Evolutionary conservation across 2,888 invertebrate genomes (phyloP), one percentile per base, ranked within the genome.

Genomic region (Pteria penguin): DNA sequence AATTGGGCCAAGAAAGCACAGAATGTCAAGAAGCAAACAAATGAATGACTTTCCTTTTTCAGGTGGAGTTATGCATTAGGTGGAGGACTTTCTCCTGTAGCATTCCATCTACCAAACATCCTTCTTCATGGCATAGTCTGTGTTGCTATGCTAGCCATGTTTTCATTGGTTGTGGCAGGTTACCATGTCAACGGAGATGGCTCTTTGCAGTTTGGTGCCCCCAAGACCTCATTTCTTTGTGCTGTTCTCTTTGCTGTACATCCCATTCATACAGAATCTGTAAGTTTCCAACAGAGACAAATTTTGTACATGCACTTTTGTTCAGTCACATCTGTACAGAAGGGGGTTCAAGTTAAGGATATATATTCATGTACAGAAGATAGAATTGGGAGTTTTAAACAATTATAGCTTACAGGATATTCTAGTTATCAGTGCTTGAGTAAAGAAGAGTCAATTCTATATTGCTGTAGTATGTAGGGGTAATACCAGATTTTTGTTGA

Each of bases 261-360:
- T 93, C 98, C 99, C 0, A 93, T 98, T 65, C 98, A 99, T 92
- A 95, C 96, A 0, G 98, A 99, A 93, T 96, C 97, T 76, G 97
- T 95, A 90, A 92, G 94, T 87, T 31, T 24, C n/a, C 2, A 2
- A 32, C 45, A 14, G 18, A 14, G 45, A 45, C 45, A 14, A 8
- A 45, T 45, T 45, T 45, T 45, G 18, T 45, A 8, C 45, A 45
- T 4, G 4, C 3, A 32, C 22, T 14, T 0, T 24, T 62, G n/a
- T n/a, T n/a, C n/a, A n/a, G n/a, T n/a, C n/a, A n/a, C n/a, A 45
- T 45, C 8, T 8, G 8, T 8, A 45, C 45, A 45, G 45, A 45
- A 45, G 8, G 45, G 14, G 14, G 14, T 45, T 45, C 8, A 45
- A 45, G 14, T 45, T 45, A 11, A 11, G 45, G 8, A 45, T 14